These are phyloP conservation scores for Oikopleura dioica DNA, from an alignment of 23 tunicate genomes.

Conservation along the genomic window DNA sequence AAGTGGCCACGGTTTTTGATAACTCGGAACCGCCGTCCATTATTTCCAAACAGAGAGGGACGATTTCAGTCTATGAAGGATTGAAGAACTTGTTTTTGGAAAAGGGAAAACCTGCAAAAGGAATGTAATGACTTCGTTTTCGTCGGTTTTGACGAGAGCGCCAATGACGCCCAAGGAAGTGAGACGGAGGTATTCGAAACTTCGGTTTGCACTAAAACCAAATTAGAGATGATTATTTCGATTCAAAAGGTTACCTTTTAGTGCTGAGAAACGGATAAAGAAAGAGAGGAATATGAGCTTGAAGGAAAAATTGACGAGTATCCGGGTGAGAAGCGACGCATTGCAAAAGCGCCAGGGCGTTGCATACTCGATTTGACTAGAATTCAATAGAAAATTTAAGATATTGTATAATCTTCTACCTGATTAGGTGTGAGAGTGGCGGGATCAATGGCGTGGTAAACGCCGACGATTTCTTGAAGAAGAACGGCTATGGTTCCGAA, in stretches of 20 bases:
- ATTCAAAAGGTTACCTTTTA: conserved; percentile 33
- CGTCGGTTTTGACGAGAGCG: conserved; percentile 90
- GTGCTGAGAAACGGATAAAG: conserved; percentile 88
- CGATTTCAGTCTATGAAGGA: conserved; percentile 89
- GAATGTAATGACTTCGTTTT: conserved; percentile 88
- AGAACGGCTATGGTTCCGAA: conserved; percentile 91
- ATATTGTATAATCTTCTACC: conserved; percentile 25
- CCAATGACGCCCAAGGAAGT: conserved; percentile 91
- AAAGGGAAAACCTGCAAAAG: too few relatives aligned
- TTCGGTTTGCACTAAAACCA: conserved; percentile 14
- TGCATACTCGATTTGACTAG: conserved; percentile 42
- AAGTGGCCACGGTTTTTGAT: conserved; percentile 90
- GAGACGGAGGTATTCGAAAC: conserved; percentile 70
- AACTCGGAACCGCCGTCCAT: conserved; percentile 91
- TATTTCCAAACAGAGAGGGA: conserved; percentile 70
- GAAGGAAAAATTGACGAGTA: conserved; percentile 51
- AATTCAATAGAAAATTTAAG: not conserved
- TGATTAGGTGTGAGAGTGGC: conserved; percentile 69
- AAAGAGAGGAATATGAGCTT: conserved; percentile 92
- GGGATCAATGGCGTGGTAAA: conserved; percentile 77
- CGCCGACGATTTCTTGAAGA: conserved; percentile 69
- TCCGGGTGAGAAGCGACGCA: conserved; percentile 98
- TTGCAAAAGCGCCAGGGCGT: conserved; percentile 77
- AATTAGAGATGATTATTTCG: not conserved
- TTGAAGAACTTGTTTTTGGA: too few relatives aligned